A percentile compares a stretch with the other conserved stretches of the same genome.
These are phyloP conservation scores for Campaea margaritaria DNA, from an alignment of 2,888 invertebrate species.

Conservation along the genomic window DNA sequence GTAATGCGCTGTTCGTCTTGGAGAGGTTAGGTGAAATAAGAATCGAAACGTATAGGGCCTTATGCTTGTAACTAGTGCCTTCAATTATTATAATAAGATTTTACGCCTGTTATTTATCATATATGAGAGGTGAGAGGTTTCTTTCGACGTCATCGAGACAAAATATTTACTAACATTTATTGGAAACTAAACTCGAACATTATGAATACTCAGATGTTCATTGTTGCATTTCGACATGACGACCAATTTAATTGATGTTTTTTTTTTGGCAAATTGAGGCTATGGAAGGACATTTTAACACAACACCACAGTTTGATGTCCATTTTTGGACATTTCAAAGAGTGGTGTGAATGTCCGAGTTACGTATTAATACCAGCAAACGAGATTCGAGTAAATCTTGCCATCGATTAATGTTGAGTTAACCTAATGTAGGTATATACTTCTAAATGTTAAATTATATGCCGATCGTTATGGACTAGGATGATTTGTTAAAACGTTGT, in stretches of 20 bases:
- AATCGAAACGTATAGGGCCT: constrained; percentile 15
- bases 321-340: neutral
- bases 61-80: constrained; percentile 38
- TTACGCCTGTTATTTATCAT: constrained; percentile 1
- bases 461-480: constrained; percentile 18
- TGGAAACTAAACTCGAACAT: constrained; percentile 43
- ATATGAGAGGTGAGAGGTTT: constrained; percentile 39
- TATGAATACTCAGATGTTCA: constrained; percentile 49
- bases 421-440: constrained; percentile 45
- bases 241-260: constrained; percentile 29
- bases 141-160: constrained; percentile 50
- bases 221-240: constrained; percentile 44
- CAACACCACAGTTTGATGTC: neutral
- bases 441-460: constrained; percentile 42
- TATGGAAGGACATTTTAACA: constrained; percentile 30
- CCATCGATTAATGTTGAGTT: constrained; percentile 53
- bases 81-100: constrained; percentile 39
- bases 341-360: neutral
- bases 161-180: constrained; percentile 19
- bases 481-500: constrained; percentile 14
- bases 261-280: constrained; percentile 38
- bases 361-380: constrained; percentile 32
- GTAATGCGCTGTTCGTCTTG: constrained; percentile 4
- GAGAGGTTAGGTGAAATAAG: neutral
- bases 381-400: constrained; percentile 57